These are phyloP conservation scores for Carassius auratus DNA, from an alignment of 2,113 vertebrate species.

Conservation along the genomic window DNA sequence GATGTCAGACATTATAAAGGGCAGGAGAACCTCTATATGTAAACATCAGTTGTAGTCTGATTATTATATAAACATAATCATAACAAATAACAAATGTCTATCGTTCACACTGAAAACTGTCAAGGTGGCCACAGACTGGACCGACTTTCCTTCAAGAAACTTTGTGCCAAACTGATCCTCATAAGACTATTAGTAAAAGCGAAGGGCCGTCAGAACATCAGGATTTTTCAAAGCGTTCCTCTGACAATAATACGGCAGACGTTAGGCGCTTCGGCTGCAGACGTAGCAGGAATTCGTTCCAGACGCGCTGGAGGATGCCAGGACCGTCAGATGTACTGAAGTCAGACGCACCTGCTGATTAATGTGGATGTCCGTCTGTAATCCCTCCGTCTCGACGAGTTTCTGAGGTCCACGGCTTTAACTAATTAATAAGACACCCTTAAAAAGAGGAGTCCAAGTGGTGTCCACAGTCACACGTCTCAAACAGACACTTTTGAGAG, in stretches of 20 bases:
- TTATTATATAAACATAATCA: no score
- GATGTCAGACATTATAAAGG: no score
- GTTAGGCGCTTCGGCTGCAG: constrained; percentile 60
- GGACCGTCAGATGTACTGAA: constrained; percentile 72
- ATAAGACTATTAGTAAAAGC: constrained; percentile 51
- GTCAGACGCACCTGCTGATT: constrained; percentile 69
- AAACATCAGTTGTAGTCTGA: no score
- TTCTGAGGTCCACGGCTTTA: constrained; percentile 69
- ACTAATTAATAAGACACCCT: constrained; percentile 79
- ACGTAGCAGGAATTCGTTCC: constrained; percentile 57
- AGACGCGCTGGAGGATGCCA: constrained; percentile 55
- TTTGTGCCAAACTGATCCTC: constrained; percentile 40
- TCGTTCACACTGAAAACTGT: no score
- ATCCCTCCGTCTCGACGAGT: constrained; percentile 70
- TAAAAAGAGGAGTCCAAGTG: constrained; percentile 59
- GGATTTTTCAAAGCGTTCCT: constrained; percentile 65
- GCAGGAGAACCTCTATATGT: no score
- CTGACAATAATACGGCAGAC: constrained; percentile 72
- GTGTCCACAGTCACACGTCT: background rate
- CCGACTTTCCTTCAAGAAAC: background rate
- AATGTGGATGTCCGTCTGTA: constrained; percentile 74
- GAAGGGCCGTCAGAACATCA: constrained; percentile 58
- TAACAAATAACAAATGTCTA: no score
- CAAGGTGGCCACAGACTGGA: no score
- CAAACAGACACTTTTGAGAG: background rate